Evolutionary conservation across 1,140 invertebrate genomes (phyloP), one percentile per base, ranked within the genome.

Genomic region (Sminthurides bifidus): DNA sequence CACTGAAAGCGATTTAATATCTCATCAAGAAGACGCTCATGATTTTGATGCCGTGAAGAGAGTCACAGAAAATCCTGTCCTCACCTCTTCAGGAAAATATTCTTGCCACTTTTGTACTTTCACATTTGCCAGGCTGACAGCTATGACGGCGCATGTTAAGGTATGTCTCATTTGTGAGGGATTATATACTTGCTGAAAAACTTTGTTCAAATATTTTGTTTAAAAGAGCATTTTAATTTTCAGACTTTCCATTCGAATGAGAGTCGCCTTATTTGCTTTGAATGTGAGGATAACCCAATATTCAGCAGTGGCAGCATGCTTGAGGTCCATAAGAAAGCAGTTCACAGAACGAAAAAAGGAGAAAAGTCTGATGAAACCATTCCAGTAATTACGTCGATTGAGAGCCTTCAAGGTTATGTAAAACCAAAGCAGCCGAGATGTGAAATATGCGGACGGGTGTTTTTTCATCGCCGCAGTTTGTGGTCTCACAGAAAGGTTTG

Each of bases 121-220:
- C 21, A 21, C 8, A n/a, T 49, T 49, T 33, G 6, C 46, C 12
- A 49, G 46, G 21, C 23, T 2, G 3, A 49, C 15, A n/a, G 46
- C 46, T 6, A 49, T 49, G 46, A 31, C 35, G 31, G 46, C 46
- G 31, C 46, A 49, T 35, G 46, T 49, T 4, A 49, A 49, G 29
- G 46, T 49, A 21, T 17, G 46, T 6, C 23, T n/a, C n/a, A n/a
- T n/a, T n/a, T n/a, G n/a, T n/a, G n/a, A n/a, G n/a, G n/a, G n/a
- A n/a, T n/a, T n/a, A n/a, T n/a, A n/a, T n/a, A n/a, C n/a, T n/a
- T n/a, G n/a, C n/a, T n/a, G n/a, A n/a, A n/a, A n/a, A n/a, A n/a
- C n/a, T n/a, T n/a, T n/a, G n/a, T n/a, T n/a, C n/a, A n/a, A n/a
- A n/a, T n/a, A n/a, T n/a, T n/a, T n/a, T n/a, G n/a, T n/a, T n/a